Conservation (phyloP, 2,888 invertebrate genomes). For the Lasius platythorax region DNA sequence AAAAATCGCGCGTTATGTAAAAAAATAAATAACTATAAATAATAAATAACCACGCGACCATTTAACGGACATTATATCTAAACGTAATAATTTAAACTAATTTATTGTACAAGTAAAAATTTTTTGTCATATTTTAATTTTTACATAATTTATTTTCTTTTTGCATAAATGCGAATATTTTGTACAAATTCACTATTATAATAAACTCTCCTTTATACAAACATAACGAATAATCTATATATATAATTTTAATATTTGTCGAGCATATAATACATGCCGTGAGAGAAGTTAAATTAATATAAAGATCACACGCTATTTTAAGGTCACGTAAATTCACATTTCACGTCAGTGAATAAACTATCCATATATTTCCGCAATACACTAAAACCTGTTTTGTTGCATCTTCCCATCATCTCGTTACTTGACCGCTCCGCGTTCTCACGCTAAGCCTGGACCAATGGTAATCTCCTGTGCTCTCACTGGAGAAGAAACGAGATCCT, state of each 20-base stretch:
- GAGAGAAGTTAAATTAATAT: slow-evolving; percentile 2
- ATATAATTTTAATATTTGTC: neutral
- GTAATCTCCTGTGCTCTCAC: slow-evolving; percentile 72
- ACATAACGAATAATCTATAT: neutral
- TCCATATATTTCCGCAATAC: slow-evolving; percentile 14
- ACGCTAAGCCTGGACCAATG: slow-evolving; percentile 79
- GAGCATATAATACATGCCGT: neutral
- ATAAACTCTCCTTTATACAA: neutral
- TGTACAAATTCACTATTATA: neutral
- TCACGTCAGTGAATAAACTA: slow-evolving; percentile 40
- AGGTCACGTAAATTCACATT: neutral
- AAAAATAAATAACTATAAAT: neutral
- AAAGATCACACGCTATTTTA: slow-evolving; percentile 8
- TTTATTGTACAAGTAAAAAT: neutral
- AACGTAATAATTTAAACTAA: neutral
- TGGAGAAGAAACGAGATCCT: slow-evolving; percentile 63
- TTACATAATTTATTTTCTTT: slow-evolving; percentile 13
- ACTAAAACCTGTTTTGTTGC: slow-evolving; percentile 76
- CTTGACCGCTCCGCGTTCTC: slow-evolving; percentile 82
- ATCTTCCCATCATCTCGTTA: slow-evolving; percentile 61
- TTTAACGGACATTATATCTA: neutral
- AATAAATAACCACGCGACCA: neutral
- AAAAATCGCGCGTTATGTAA: neutral
- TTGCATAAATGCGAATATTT: neutral
- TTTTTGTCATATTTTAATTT: neutral